These are phyloP conservation scores for Leptestheria dahalacensis DNA, from an alignment of 1,140 invertebrate genomes.

Conservation along the genomic window DNA sequence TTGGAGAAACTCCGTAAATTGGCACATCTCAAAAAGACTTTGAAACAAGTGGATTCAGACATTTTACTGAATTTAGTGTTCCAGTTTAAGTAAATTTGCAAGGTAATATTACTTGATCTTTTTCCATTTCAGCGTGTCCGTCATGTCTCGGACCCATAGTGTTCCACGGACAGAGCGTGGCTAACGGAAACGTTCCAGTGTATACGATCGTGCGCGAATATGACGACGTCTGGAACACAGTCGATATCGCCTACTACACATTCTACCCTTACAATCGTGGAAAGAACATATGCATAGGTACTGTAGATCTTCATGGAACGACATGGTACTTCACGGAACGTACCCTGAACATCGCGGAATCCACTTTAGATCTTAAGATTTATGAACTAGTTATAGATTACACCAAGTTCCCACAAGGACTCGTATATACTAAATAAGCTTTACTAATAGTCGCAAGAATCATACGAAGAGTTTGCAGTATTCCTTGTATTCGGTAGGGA, in stretches of 20 bases:
- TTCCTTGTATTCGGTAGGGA: too few relatives aligned
- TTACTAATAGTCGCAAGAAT: too few relatives aligned
- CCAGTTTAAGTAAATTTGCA: not conserved
- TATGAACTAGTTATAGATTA: too few relatives aligned
- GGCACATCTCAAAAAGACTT: not conserved
- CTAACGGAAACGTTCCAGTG: constrained; percentile 13
- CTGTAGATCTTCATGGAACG: too few relatives aligned
- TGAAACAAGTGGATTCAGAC: not conserved
- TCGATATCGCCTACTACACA: constrained; percentile 18
- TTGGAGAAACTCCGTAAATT: constrained; percentile 2
- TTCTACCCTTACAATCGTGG: constrained; percentile 20
- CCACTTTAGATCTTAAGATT: too few relatives aligned
- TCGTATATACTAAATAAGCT: too few relatives aligned
- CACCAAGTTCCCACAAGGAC: too few relatives aligned
- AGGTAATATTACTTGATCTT: not conserved
- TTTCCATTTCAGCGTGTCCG: constrained; percentile 3
- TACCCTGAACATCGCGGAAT: too few relatives aligned
- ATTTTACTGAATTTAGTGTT: not conserved
- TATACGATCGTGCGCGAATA: constrained; percentile 18
- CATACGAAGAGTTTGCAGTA: too few relatives aligned
- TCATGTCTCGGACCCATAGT: constrained; percentile 10
- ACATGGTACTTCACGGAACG: too few relatives aligned
- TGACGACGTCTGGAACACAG: constrained; percentile 17
- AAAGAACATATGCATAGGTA: constrained; percentile 19
- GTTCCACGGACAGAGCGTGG: constrained; percentile 15